Conservation (phyloP, 2,113 vertebrate genomes). For the Ceyx melanurus region DNA sequence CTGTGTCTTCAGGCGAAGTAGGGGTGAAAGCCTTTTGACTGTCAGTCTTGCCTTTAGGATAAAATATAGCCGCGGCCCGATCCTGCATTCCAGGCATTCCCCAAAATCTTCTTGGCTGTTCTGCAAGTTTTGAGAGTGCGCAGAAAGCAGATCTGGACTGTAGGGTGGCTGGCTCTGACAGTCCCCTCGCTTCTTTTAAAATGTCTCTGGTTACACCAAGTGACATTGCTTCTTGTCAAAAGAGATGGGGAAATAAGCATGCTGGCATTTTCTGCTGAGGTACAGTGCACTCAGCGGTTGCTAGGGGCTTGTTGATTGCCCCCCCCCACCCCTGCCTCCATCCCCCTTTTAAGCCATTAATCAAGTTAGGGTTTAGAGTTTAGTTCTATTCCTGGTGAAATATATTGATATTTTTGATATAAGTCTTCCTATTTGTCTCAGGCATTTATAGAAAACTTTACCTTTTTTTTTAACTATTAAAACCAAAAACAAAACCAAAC, state of each 20-base stretch:
- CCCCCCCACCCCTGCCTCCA: no score
- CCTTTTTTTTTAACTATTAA: not conserved
- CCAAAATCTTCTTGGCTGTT: conserved; percentile 36
- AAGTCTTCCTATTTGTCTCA: not conserved
- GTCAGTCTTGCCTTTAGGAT: conserved; percentile 9
- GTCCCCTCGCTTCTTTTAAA: not conserved
- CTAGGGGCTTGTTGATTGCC: not conserved
- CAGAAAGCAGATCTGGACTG: not conserved
- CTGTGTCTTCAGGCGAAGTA: not conserved
- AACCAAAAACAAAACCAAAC: not conserved
- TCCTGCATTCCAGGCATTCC: conserved; percentile 58
- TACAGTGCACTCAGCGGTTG: not conserved
- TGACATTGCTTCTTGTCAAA: conserved; percentile 8
- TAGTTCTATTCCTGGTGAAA: not conserved
- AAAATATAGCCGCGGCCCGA: conserved; percentile 10
- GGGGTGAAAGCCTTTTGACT: conserved; percentile 1
- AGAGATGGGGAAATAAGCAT: not conserved
- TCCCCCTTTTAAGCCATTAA: not conserved
- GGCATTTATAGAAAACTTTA: not conserved
- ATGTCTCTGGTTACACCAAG: not conserved
- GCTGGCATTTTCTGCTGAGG: not conserved
- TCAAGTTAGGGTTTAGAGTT: not conserved
- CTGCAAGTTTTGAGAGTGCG: conserved; percentile 14
- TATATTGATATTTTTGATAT: not conserved
- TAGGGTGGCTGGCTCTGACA: not conserved